Base-by-base conservation (phyloP, 2,797 vertebrate species). In the Enteromius paludinosus region DNA sequence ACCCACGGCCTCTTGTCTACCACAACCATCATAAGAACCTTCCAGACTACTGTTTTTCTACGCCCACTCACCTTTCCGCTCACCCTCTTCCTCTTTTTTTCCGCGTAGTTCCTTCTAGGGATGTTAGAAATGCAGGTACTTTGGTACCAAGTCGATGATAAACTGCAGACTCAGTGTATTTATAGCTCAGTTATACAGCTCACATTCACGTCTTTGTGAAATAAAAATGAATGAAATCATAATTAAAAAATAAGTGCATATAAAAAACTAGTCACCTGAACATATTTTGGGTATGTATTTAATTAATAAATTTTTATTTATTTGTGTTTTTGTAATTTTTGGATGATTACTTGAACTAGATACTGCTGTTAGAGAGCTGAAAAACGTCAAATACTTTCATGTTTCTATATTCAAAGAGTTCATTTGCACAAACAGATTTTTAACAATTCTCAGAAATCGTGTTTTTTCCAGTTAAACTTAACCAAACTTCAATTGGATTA, bases 1-100 rank as follows among this genome's bases (percentile, higher is more conserved):
- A 75, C 47, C 30, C 61, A 66, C 9, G 17, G n/a, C 33, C 79
- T 65, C 59, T 81, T 73, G 79, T 73, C 69, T 81, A 64, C 43
- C 69, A 38, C n/a, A 52, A 28, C 70, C 59, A 81, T 73, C 79
- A 62, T 81, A 30, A 72, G 70, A 65, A 56, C n/a, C 43, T 54
- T 82, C 59, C 71, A 66, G 71, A 75, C 61, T 43, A 52, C 70
- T 12, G 47, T 75, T 54, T 75, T 59, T 76, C 25, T 35, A 41
- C 49, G 3, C 65, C 64, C 5, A 68, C 49, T n/a, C 54, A 28
- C 56, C 15, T 35, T 62, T 61, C 23, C 20, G 10, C 56, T 49
- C 59, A 47, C 65, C 71, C 49, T 59, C 54, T 59, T 71, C 30
- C 68, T 69, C 41, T 79, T 71, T 43, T 49, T 49, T 49, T 18